A percentile compares a stretch with the other conserved stretches of the same genome.
Conservation (phyloP, 2,797 vertebrate species). For the Falco columbarius region DNA sequence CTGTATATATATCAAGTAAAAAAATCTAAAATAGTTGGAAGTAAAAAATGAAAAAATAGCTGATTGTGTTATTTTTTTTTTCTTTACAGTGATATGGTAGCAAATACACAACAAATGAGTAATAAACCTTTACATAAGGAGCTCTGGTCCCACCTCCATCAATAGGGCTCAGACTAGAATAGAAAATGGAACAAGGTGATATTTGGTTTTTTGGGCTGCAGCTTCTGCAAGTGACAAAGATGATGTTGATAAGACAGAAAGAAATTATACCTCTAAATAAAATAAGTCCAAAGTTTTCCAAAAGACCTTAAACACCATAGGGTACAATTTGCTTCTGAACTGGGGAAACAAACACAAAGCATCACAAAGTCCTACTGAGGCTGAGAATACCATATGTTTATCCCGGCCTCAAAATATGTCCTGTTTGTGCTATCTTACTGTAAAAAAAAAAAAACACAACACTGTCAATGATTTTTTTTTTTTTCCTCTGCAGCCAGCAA, state of each 20-base stretch:
- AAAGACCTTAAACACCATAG: constrained; percentile 29
- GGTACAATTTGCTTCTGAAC: constrained; percentile 37
- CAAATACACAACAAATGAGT: constrained; percentile 71
- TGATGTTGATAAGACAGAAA: constrained; percentile 6
- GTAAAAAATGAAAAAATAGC: constrained; percentile 81
- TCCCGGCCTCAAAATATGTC: not conserved
- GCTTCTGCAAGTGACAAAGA: constrained; percentile 72
- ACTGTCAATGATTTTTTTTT: fast-evolving
- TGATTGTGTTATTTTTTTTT: constrained; percentile 58
- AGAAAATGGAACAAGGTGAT: constrained; percentile 59
- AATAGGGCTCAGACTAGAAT: constrained; percentile 68
- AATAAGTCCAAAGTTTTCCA: constrained; percentile 22
- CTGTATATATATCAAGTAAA: constrained; percentile 76
- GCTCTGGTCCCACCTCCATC: constrained; percentile 71
- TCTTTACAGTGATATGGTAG: constrained; percentile 80
- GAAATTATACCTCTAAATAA: constrained; percentile 49
- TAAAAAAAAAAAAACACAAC: fast-evolving
- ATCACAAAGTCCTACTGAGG: not conserved
- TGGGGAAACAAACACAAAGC: not conserved
- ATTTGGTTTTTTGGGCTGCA: constrained; percentile 76
- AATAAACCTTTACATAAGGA: constrained; percentile 65
- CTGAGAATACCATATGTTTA: not conserved
- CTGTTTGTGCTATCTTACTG: not conserved
- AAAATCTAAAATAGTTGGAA: constrained; percentile 78
- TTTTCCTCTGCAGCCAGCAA: fast-evolving